phyloP scores from a whole-genome alignment of 2,797 vertebrate genomes.

The Clamator glandarius region DNA sequence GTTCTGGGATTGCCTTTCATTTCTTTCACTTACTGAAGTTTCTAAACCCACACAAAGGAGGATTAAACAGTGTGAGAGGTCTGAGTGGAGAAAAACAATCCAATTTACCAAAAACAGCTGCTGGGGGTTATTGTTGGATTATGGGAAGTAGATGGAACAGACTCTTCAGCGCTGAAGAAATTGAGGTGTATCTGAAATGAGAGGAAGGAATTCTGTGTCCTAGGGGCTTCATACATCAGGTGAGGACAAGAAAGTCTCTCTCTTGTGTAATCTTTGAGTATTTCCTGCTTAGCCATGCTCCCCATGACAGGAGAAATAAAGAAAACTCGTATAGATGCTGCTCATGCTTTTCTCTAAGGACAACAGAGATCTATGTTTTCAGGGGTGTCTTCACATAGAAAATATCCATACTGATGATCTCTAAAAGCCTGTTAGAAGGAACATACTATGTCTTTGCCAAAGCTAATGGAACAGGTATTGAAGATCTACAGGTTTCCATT shows the following conservation, averaged over 20 bases:
- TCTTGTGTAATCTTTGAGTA: not conserved
- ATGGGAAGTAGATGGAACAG: not conserved
- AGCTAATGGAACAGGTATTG: not conserved
- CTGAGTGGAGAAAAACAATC: not conserved
- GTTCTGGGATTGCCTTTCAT: not conserved
- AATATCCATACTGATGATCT: too few species aligned
- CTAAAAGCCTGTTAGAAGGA: not conserved
- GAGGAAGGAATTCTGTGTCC: not conserved
- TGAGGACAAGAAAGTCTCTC: not conserved
- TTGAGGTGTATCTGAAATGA: not conserved
- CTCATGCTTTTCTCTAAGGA: not conserved
- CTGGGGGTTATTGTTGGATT: not conserved
- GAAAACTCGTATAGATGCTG: not conserved
- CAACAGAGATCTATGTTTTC: not conserved
- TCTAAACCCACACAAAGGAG: not conserved
- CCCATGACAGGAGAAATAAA: not conserved
- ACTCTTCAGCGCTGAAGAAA: not conserved
- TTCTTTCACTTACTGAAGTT: not conserved
- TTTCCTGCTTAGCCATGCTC: not conserved
- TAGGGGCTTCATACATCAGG: not conserved
- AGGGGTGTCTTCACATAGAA: not conserved
- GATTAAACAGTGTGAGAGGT: not conserved
- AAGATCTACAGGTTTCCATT: not conserved
- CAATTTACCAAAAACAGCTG: not conserved
- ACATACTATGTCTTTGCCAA: not conserved